These are phyloP conservation scores for Plodia interpunctella DNA, from an alignment of 1,140 invertebrate species.

Conservation along the genomic window DNA sequence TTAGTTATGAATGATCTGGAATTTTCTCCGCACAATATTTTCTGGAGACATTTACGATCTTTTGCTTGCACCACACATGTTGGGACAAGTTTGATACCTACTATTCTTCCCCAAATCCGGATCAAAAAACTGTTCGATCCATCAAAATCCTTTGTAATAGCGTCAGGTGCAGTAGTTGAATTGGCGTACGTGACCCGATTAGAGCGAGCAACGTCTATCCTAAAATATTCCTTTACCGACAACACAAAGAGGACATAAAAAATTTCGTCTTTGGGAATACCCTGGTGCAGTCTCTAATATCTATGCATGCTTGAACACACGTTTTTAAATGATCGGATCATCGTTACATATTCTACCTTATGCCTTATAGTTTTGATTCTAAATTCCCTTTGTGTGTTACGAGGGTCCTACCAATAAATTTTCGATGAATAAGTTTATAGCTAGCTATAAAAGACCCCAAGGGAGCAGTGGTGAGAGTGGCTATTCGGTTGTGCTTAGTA, in stretches of 20 bases:
- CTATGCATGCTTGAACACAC: constrained; percentile 15
- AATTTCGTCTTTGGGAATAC: constrained; percentile 29
- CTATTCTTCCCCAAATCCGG: background rate
- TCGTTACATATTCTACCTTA: constrained; percentile 15
- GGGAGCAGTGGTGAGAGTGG: constrained; percentile 19
- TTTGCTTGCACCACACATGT: no score
- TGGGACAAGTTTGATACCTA: no score
- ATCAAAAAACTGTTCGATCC: background rate
- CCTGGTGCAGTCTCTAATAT: constrained; percentile 22
- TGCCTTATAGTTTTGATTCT: background rate
- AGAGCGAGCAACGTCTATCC: background rate
- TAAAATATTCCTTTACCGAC: constrained; percentile 17
- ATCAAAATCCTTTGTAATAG: constrained; percentile 7
- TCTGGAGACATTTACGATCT: no score
- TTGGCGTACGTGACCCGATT: constrained; percentile 18
- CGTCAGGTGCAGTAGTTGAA: constrained; percentile 21
- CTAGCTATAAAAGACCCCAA: constrained; percentile 28
- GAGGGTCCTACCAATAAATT: constrained; percentile 27
- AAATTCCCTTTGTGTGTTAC: background rate
- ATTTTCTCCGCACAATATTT: no score
- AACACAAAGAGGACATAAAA: constrained; percentile 24
- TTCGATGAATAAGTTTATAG: constrained; percentile 33
- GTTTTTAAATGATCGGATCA: background rate
- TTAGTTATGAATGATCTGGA: no score
- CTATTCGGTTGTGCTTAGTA: constrained; percentile 19